Percentiles rank a stretch among this genome's conserved stretches.
These are phyloP conservation scores for Sebastes dallii DNA, from an alignment of 2,797 vertebrate species.

Conservation along the genomic window DNA sequence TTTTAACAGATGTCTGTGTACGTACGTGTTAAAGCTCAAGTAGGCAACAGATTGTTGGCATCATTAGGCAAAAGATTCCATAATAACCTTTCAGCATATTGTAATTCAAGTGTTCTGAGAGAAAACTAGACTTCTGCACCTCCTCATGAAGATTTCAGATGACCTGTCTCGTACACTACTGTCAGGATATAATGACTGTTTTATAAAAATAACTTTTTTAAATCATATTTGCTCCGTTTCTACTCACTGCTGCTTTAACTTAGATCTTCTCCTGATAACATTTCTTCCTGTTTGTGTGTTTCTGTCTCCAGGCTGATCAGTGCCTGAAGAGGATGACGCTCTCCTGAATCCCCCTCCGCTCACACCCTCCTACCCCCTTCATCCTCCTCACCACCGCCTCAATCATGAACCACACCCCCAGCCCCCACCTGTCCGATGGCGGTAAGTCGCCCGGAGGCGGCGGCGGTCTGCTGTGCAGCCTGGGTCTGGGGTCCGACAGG, in stretches of 20 bases:
- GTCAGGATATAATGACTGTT: accelerated
- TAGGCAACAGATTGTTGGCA: background rate
- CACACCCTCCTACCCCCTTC: background rate
- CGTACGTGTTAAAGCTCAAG: background rate
- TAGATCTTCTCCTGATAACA: background rate
- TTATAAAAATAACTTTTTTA: too few species aligned
- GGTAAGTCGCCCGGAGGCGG: constrained; percentile 81
- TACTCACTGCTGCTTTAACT: too few species aligned
- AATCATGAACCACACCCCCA: constrained; percentile 91
- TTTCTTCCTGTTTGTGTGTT: constrained; percentile 6
- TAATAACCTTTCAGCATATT: too few species aligned
- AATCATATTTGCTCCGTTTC: too few species aligned
- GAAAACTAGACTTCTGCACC: too few species aligned
- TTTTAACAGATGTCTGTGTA: background rate
- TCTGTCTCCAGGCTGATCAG: constrained; percentile 49
- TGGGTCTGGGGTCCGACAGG: constrained; percentile 86
- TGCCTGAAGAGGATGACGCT: constrained; percentile 30
- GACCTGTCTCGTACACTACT: too few species aligned
- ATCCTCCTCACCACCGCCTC: constrained; percentile 2
- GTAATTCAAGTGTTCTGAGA: too few species aligned
- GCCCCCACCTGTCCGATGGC: constrained; percentile 87
- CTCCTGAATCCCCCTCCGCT: constrained; percentile 30
- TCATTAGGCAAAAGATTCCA: too few species aligned
- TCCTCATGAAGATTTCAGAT: too few species aligned
- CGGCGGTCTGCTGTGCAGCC: constrained; percentile 82